A percentile compares a stretch with the other conserved stretches of the same genome.
Conservation (phyloP, 2,113 vertebrate genomes). For the Macrotus californicus region DNA sequence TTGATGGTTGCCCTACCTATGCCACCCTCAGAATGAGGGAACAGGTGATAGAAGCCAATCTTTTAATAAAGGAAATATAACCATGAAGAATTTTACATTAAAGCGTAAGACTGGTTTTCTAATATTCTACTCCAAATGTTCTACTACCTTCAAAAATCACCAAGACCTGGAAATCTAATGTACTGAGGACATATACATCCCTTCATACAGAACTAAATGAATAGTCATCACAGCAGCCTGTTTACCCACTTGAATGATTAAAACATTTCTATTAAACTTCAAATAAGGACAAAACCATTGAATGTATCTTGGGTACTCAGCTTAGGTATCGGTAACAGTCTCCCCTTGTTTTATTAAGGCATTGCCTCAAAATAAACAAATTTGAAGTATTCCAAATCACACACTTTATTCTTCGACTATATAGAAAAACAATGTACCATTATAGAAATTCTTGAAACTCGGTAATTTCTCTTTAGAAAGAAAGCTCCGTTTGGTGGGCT, state of each 20-base stretch:
- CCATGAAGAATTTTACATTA: not conserved
- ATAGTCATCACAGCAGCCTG: not conserved
- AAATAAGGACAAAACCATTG: constrained; percentile 16
- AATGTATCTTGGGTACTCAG: constrained; percentile 7
- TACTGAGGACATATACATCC: not conserved
- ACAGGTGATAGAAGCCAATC: not conserved
- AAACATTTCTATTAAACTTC: not conserved
- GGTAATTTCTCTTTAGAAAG: not conserved
- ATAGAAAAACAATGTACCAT: constrained; percentile 61
- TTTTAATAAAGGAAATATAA: not conserved
- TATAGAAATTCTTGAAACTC: not conserved
- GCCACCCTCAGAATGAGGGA: not conserved
- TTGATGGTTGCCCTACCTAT: not conserved
- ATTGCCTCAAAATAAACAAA: constrained; percentile 55
- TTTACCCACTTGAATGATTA: constrained; percentile 28
- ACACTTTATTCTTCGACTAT: constrained; percentile 53
- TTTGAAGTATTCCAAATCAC: constrained; percentile 36
- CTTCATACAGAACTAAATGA: not conserved
- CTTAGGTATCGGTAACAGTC: constrained; percentile 48
- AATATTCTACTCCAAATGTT: not conserved
- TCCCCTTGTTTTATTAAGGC: constrained; percentile 40
- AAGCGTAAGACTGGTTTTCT: not conserved
- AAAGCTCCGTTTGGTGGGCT: not conserved
- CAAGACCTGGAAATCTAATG: not conserved
- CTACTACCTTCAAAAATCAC: not conserved